phyloP scores from a whole-genome alignment of 2,797 vertebrate species.

The Bufotes viridis region DNA sequence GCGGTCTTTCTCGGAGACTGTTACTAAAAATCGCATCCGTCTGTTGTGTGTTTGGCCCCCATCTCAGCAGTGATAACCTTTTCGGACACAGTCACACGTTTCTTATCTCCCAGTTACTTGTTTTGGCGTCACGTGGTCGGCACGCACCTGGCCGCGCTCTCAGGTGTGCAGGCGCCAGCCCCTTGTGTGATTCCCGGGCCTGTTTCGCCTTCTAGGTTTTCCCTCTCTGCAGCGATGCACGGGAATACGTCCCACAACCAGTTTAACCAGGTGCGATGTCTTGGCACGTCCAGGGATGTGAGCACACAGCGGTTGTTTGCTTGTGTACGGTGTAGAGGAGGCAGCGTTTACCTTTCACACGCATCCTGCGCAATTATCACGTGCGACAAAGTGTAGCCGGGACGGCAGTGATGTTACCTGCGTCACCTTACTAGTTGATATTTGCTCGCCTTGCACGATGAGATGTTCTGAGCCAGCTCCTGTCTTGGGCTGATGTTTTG shows the following conservation, averaged over 20 bases:
- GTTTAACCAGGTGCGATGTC: slow-evolving; percentile 2
- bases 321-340: neutral
- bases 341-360: neutral
- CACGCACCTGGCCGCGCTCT: slow-evolving; percentile 7
- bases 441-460: neutral
- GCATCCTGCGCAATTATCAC: neutral
- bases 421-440: neutral
- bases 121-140: neutral
- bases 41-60: too few relatives aligned
- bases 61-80: too few relatives aligned
- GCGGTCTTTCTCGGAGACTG: too few relatives aligned
- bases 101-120: slow-evolving; percentile 6
- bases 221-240: neutral
- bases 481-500: neutral
- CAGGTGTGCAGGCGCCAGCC: neutral
- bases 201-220: neutral
- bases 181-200: neutral
- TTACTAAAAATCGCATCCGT: too few relatives aligned
- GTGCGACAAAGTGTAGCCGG: neutral
- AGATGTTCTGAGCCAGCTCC: neutral
- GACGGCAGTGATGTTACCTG: neutral
- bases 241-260: slow-evolving; percentile 16
- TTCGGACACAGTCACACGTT: neutral
- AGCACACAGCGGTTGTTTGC: neutral
- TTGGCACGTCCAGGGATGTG: slow-evolving; percentile 13